These are phyloP conservation scores for Semnornis frantzii DNA, from an alignment of 2,113 vertebrate species.

Conservation along the genomic window DNA sequence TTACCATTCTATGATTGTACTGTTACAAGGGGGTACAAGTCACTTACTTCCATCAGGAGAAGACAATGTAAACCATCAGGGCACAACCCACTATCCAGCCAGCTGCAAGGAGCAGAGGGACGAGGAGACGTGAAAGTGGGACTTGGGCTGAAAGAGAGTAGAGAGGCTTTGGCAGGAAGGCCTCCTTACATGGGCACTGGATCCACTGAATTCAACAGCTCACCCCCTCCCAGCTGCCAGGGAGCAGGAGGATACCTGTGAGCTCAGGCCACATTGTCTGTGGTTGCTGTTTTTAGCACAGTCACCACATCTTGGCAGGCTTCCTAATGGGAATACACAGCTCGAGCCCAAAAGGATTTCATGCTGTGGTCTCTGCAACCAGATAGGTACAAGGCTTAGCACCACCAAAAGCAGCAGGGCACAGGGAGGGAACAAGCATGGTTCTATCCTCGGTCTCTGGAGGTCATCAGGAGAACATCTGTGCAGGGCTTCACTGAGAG, in stretches of 20 bases:
- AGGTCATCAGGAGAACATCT: background rate
- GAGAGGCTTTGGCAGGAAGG: background rate
- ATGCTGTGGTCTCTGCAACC: background rate
- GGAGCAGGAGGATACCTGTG: background rate
- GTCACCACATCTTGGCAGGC: background rate
- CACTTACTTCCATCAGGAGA: conserved; percentile 72
- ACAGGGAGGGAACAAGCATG: background rate
- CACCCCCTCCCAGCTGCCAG: rapidly evolving
- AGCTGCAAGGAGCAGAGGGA: conserved; percentile 76
- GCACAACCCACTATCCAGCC: conserved; percentile 82
- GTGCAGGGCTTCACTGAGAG: background rate
- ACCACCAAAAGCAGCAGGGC: background rate
- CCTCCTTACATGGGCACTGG: rapidly evolving
- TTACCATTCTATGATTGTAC: too few relatives aligned
- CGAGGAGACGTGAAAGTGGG: conserved; percentile 42
- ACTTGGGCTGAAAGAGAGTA: conserved; percentile 27
- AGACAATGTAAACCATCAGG: conserved; percentile 79
- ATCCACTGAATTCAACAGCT: background rate
- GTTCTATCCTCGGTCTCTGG: background rate
- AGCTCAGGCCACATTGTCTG: background rate
- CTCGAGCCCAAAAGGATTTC: background rate
- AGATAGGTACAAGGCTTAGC: background rate
- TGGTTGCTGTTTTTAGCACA: background rate
- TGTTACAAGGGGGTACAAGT: background rate
- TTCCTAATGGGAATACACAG: background rate